Base-by-base conservation (phyloP, 1,140 invertebrate genomes). In the Brachionus asplanchnoidis region DNA sequence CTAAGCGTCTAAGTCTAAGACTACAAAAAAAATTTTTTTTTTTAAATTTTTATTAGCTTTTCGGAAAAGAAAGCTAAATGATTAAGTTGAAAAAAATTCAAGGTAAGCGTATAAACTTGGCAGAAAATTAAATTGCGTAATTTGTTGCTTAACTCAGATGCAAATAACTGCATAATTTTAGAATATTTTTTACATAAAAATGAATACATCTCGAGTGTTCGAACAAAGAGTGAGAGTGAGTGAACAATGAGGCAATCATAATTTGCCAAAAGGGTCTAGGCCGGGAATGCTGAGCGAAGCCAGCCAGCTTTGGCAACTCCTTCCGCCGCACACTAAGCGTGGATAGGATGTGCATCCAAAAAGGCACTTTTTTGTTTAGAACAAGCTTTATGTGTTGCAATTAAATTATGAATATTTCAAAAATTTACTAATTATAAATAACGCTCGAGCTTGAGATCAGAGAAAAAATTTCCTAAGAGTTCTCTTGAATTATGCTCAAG, bases 1-100 rank as follows among this genome's bases (percentile, higher is more conserved):
- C 79, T 82, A 82, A 82, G 36, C 36, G 79, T 82, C 79, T 82
- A 82, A 82, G 79, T 82, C 79, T 82, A 82, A 82, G 65, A 82
- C 32, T 82, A 65, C 79, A 65, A 68, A 75, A 75, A 40, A 20
- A 28, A n/a, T 26, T 44, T 56, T 80, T 42, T 26, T 44, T 56
- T 80, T 42, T 28, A 26, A 42, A 50, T 53, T 80, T 80, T 80
- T 50, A 32, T 17, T 8, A 65, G 44, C 32, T 65, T 80, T 68
- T 68, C 26, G 32, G 36, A 42, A 73, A 42, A 73, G 40, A 73
- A 73, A 73, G 17, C 53, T 60, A 60, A 73, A 73, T 73, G 68
- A 73, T 73, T 73, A 73, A 73, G n/a, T 73, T 20, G 2, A 4
- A 17, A 20, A 60, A 20, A 46, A 73, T 36, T 40, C 17, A 73